phyloP scores from a whole-genome alignment of 1,140 invertebrate species.

The Cydia splendana region DNA sequence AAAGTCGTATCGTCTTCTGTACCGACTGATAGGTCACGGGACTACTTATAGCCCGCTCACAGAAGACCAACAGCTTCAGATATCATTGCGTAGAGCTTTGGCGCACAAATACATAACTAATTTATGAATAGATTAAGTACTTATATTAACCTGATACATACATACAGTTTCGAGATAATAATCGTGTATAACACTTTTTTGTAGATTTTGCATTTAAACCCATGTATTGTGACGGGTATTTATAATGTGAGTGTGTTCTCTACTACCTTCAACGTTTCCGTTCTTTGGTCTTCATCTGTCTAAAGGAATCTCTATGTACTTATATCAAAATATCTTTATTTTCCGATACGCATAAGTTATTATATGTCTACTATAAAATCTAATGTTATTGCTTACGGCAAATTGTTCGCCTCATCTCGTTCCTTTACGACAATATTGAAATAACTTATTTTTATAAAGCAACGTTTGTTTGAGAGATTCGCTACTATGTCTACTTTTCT shows the following conservation, averaged over 20 bases:
- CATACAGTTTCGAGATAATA: constrained; percentile 71
- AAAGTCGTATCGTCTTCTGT: constrained; percentile 43
- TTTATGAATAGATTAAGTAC: constrained; percentile 69
- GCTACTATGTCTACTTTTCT: constrained; percentile 48
- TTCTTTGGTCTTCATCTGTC: constrained; percentile 35
- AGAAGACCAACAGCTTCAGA: constrained; percentile 55
- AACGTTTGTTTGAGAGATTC: constrained; percentile 39
- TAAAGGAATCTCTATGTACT: constrained; percentile 3
- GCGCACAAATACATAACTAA: constrained; percentile 69
- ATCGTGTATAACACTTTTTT: constrained; percentile 74
- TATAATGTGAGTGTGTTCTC: constrained; percentile 72
- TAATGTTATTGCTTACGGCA: constrained; percentile 31
- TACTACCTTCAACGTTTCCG: constrained; percentile 46
- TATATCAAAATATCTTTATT: constrained; percentile 16
- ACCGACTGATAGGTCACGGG: constrained; percentile 34
- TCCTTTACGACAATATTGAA: constrained; percentile 76
- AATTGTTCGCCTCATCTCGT: constrained; percentile 62
- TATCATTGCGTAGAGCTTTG: constrained; percentile 73
- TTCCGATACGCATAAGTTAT: constrained; percentile 13
- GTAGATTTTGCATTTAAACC: constrained; percentile 77
- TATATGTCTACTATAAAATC: constrained; percentile 18
- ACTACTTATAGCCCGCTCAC: constrained; percentile 39
- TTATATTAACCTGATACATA: constrained; percentile 68
- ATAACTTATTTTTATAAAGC: constrained; percentile 42
- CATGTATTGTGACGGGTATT: constrained; percentile 75